Evolutionary conservation across 2,113 vertebrate genomes (phyloP).

Genomic region (Microcebus murinus): DNA sequence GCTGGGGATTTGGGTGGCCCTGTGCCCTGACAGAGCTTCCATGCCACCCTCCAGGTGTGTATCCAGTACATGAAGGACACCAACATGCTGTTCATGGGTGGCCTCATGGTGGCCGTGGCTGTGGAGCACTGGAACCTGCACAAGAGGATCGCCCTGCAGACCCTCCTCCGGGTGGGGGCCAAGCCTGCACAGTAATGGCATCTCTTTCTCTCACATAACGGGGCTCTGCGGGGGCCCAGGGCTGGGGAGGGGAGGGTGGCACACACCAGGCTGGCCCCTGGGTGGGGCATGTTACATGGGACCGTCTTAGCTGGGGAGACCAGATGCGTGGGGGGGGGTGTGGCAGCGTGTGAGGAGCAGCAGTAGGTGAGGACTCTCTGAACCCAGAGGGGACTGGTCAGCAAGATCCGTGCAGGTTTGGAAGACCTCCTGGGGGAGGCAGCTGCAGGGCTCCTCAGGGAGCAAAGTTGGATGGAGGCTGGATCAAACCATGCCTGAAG

Average conservation of each 20-base stretch:
- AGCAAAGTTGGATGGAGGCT: not conserved
- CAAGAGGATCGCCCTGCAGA: constrained; percentile 94
- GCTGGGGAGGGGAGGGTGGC: not conserved
- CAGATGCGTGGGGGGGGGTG: not conserved
- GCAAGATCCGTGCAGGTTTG: not conserved
- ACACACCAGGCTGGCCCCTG: not conserved
- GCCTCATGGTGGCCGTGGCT: constrained; percentile 94
- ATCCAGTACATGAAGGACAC: constrained; percentile 98
- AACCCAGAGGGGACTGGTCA: not conserved
- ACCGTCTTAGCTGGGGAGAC: not conserved
- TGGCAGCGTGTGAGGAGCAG: not conserved
- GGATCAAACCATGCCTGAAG: not conserved
- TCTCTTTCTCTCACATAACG: not conserved
- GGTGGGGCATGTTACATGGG: not conserved
- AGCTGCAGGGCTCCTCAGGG: not conserved
- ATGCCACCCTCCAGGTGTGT: constrained; percentile 89
- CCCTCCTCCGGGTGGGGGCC: constrained; percentile 93
- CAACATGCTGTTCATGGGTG: constrained; percentile 95
- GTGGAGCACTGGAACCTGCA: constrained; percentile 98
- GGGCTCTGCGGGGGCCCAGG: not conserved
- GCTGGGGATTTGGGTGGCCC: not conserved
- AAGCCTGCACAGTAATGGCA: constrained; percentile 92
- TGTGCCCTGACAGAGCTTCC: not conserved
- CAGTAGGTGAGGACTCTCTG: not conserved
- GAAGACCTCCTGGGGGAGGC: not conserved